Percentiles rank a stretch among this genome's conserved stretches.
Evolutionary conservation across 2,113 vertebrate genomes (phyloP).

Genomic region (Rhombomys opimus): DNA sequence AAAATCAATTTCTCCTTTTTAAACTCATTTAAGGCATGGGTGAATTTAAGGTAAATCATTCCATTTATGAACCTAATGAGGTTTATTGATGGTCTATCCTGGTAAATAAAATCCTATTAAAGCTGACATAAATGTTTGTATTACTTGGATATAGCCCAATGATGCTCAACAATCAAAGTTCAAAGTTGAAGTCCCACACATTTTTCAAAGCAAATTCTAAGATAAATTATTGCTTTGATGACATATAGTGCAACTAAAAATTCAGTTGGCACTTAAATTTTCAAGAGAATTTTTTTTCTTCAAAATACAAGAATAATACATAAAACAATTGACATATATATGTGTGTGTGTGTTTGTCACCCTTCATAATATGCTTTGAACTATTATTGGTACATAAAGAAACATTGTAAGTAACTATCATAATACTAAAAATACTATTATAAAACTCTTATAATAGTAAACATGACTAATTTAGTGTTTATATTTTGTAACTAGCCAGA

Average conservation of each 20-base stretch:
- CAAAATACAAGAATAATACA: background rate
- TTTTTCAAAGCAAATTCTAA: conserved; percentile 21
- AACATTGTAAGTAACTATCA: background rate
- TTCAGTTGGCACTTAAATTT: conserved; percentile 29
- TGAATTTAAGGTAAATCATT: background rate
- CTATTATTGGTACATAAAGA: background rate
- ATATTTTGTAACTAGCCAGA: background rate
- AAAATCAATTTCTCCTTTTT: conserved; percentile 1
- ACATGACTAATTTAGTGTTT: background rate
- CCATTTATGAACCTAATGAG: conserved; percentile 31
- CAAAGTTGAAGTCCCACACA: background rate
- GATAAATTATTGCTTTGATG: conserved; percentile 44
- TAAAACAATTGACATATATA: background rate
- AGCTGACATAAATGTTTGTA: conserved; percentile 24
- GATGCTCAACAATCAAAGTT: conserved; percentile 18
- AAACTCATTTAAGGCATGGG: conserved; percentile 29
- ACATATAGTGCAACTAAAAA: background rate
- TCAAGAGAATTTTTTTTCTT: background rate
- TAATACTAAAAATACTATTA: too few species aligned
- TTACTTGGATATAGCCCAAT: background rate
- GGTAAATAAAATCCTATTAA: conserved; percentile 28
- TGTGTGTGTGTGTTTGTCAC: background rate
- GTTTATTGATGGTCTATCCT: background rate
- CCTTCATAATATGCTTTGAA: background rate
- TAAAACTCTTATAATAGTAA: background rate